Conservation (phyloP, 2,113 vertebrate species). For the Gadus chalcogrammus region DNA sequence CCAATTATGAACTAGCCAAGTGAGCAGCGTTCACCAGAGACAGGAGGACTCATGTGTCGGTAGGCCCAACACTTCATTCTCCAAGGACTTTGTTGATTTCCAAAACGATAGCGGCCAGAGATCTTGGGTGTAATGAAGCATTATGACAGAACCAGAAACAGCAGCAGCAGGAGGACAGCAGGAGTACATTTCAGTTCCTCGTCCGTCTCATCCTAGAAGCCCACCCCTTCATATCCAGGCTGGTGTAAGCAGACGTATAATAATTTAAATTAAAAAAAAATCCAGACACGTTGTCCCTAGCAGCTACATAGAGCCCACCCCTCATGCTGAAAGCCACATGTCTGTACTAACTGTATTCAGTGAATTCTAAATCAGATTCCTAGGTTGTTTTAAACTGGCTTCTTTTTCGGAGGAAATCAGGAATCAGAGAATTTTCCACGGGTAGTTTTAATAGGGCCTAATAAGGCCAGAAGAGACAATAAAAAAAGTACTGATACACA, state of each 20-base stretch:
- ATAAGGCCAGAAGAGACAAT: constrained; percentile 57
- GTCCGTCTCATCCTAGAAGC: not conserved
- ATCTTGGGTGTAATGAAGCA: constrained; percentile 81
- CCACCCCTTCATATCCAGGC: constrained; percentile 8
- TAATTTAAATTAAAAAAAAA: not conserved
- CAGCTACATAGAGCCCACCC: not conserved
- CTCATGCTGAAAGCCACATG: too few species aligned
- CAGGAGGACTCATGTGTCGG: constrained; percentile 80
- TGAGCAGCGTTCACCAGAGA: constrained; percentile 81
- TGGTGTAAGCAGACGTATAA: not conserved
- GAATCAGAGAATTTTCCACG: constrained; percentile 49
- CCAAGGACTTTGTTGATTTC: constrained; percentile 84
- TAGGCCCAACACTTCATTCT: constrained; percentile 87
- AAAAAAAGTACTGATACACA: constrained; percentile 47
- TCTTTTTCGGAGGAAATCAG: constrained; percentile 31
- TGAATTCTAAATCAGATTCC: not conserved
- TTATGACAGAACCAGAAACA: constrained; percentile 50
- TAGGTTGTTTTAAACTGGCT: constrained; percentile 15
- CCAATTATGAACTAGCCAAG: constrained; percentile 86
- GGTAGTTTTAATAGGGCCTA: constrained; percentile 60
- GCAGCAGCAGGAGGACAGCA: constrained; percentile 15
- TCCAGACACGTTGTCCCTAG: not conserved
- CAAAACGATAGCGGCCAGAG: constrained; percentile 82
- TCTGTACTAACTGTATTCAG: not conserved
- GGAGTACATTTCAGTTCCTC: constrained; percentile 17